Conservation (phyloP, 2,113 vertebrate genomes). For the Rhea americana region DNA sequence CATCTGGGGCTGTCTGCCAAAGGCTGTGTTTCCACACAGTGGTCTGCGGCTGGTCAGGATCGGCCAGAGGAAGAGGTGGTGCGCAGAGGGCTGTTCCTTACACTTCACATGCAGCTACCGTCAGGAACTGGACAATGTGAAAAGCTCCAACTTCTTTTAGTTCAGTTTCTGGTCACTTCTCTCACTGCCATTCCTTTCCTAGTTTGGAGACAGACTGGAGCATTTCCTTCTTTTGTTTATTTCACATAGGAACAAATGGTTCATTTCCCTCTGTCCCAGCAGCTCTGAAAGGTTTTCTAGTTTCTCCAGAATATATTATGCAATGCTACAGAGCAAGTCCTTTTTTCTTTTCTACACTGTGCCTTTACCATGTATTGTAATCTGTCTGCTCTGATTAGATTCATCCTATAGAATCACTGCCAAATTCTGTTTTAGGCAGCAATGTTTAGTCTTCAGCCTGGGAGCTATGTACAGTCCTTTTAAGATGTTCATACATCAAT, state of each 20-base stretch:
- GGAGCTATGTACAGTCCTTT: conserved; percentile 56
- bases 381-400: conserved; percentile 64
- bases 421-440: conserved; percentile 60
- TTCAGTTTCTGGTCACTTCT: conserved; percentile 29
- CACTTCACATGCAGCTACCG: conserved; percentile 1
- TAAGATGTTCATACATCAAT: conserved; percentile 59
- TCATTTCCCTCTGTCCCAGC: conserved; percentile 46
- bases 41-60: background rate
- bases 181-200: conserved; percentile 34
- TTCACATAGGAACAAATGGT: conserved; percentile 42
- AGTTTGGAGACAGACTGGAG: conserved; percentile 43
- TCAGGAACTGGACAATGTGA: conserved; percentile 21
- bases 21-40: background rate
- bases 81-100: background rate
- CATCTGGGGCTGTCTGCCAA: background rate
- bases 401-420: conserved; percentile 58
- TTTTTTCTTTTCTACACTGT: conserved; percentile 26
- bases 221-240: conserved; percentile 51
- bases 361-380: conserved; percentile 57
- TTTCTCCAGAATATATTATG: conserved; percentile 55
- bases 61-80: background rate
- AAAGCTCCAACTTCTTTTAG: background rate
- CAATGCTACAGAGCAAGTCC: conserved; percentile 18
- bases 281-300: conserved; percentile 55
- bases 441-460: conserved; percentile 70